Evolutionary conservation across 2,113 vertebrate species (phyloP), one percentile per base, ranked within the genome.

Genomic region (Tyto alba): DNA sequence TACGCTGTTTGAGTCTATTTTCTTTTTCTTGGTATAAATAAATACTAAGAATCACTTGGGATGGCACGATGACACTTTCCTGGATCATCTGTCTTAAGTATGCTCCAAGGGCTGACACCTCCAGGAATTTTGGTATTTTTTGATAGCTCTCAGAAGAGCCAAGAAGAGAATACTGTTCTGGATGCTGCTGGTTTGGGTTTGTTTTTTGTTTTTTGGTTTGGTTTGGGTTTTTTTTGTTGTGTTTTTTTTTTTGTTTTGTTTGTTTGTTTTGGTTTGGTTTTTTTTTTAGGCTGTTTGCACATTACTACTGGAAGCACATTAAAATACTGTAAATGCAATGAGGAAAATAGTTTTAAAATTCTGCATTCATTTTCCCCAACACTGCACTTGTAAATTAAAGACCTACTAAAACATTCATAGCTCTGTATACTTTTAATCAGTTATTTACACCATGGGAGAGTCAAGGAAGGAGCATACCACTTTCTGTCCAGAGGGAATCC

Each of bases 1-100:
- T 94, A 76, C n/a, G 59, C 84, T 92, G 8, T 89, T 77, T 89
- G 91, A 76, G 19, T 52, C 71, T 85, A n/a, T 96, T 94, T 96
- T 91, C 50, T 93, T 79, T 79, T 85, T 72, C 40, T 57, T 76
- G 21, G 48, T 92, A 47, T 73, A 95, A 92, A 89, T 80, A 94
- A 95, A 88, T 69, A 55, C 38, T 62, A 79, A 88, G 77, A 89
- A 89, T 82, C 55, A 74, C 47, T 93, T 89, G 67, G 74, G 55
- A 85, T 79, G 80, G 71, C 53, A 92, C 4, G 4, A 43, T 77
- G 91, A 78, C 77, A 76, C 62, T 94, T 89, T 88, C 32, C 81
- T 91, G 94, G 74, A 87, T 93, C 81, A 27, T 80, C 74, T 88
- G 14, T 66, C 50, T 73, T 72, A 80, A 93, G 89, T 57, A 57